Base-by-base conservation (phyloP, 1,140 invertebrate genomes). In the Mesaphorura yosii region DNA sequence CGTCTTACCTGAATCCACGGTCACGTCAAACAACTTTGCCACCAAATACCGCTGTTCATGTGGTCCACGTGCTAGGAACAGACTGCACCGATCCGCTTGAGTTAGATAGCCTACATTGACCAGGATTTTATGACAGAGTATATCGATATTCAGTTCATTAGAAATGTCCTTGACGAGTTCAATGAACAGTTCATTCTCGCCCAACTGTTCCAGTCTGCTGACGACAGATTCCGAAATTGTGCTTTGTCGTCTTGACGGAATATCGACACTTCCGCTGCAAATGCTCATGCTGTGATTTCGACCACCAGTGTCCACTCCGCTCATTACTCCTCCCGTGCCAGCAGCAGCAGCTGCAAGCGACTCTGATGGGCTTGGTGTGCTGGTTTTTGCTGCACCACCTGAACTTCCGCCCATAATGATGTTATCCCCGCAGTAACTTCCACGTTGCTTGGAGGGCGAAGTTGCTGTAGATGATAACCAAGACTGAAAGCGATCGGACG, bases 61-160 rank as follows among this genome's bases (percentile, higher is more conserved):
- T 0, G 81, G 76, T 10, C 87, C 87, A 65, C 87, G 82, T 0
- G 86, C 86, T 46, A 94, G 72, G 70, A 93, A 93, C 49, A 93
- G 71, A 49, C 83, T 87, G 10, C 87, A 87, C 19, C 88, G 72
- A 69, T 93, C 88, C 1, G 88, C 88, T 55, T 84, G 76, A 3
- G 87, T 91, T 39, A 94, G 74, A 48, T 88, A 72, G 38, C 85
- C 81, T 1, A 93, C 88, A 70, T 93, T 94, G 17, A 88, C 86
- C 23, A 93, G 75, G 60, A 93, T 93, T 74, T 94, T 94, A 71
- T 92, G 87, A 67, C 88, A 94, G 4, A 94, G 76, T 12, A 86
- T 81, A 69, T 93, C 85, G 64, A 94, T 89, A 67, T 94, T 88
- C 65, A 93, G 68, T 70, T 94, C 89, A 67, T 90, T 92, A 54